Evolutionary conservation across 2,888 invertebrate species (phyloP).

Genomic region (Subacronicta megacephala): DNA sequence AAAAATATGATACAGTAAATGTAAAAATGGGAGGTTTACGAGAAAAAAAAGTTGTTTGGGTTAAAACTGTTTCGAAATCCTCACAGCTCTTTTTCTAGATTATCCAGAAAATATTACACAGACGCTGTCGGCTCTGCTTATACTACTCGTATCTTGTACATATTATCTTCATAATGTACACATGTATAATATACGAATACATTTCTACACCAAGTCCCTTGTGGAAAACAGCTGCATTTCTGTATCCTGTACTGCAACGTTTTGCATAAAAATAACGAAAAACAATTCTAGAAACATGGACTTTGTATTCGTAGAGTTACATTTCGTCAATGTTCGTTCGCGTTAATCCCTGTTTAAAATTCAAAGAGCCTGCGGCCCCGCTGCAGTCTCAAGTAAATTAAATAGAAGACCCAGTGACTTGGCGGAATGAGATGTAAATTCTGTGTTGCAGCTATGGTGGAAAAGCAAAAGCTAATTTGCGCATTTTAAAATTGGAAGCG

Average conservation of each 20-base stretch:
- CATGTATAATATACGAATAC: conserved; percentile 22
- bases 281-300: conserved; percentile 40
- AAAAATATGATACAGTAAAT: neutral
- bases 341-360: conserved; percentile 73
- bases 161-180: conserved; percentile 15
- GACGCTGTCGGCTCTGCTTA: conserved; percentile 17
- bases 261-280: conserved; percentile 18
- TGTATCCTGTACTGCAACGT: conserved; percentile 11
- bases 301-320: conserved; percentile 49
- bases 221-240: conserved; percentile 24
- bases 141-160: conserved; percentile 17
- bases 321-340: conserved; percentile 63
- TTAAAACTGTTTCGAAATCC: conserved; percentile 34
- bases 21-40: neutral
- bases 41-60: neutral
- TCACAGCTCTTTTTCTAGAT: conserved; percentile 32
- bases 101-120: conserved; percentile 40
- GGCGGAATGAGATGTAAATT: conserved; percentile 69
- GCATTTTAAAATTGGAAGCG: conserved; percentile 46
- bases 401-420: conserved; percentile 66
- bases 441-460: conserved; percentile 59
- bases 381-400: conserved; percentile 68
- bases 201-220: conserved; percentile 36
- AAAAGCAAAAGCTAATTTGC: conserved; percentile 51
- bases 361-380: conserved; percentile 67